These are phyloP conservation scores for Cephus spinipes DNA, from an alignment of 2,888 invertebrate genomes.

Conservation along the genomic window DNA sequence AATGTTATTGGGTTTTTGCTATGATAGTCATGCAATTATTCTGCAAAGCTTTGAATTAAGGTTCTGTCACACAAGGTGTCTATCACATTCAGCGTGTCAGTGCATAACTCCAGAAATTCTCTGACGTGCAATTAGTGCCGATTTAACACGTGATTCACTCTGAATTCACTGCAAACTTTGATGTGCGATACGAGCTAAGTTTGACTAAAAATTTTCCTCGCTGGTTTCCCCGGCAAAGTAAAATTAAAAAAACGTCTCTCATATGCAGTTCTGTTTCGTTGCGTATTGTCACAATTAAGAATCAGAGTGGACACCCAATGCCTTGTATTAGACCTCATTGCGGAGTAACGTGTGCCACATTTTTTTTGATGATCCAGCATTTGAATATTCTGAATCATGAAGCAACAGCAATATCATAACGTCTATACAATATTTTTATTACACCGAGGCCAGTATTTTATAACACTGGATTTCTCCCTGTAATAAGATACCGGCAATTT, in stretches of 20 bases:
- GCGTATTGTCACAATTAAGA: background rate
- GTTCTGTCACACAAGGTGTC: background rate
- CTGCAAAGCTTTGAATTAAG: background rate
- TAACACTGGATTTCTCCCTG: background rate
- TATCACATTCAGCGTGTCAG: background rate
- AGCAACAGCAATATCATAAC: slow-evolving; percentile 20
- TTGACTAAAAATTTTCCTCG: background rate
- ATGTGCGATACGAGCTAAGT: background rate
- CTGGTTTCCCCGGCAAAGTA: background rate
- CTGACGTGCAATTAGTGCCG: slow-evolving; percentile 45
- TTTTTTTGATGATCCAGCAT: slow-evolving; percentile 27
- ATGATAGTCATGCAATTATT: background rate
- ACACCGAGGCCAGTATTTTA: background rate
- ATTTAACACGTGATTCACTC: slow-evolving; percentile 27
- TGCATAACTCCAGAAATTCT: slow-evolving; percentile 15
- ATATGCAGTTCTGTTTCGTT: background rate
- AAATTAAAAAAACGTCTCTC: background rate
- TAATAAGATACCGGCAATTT: background rate
- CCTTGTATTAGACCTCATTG: background rate
- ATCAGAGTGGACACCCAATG: background rate
- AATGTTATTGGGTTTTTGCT: background rate
- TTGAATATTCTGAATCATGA: slow-evolving; percentile 38
- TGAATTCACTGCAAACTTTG: slow-evolving; percentile 17
- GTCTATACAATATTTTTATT: background rate
- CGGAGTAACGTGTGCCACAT: slow-evolving; percentile 25